These are phyloP conservation scores for Antheraea yamamai DNA, from an alignment of 2,888 invertebrate genomes.

Conservation along the genomic window DNA sequence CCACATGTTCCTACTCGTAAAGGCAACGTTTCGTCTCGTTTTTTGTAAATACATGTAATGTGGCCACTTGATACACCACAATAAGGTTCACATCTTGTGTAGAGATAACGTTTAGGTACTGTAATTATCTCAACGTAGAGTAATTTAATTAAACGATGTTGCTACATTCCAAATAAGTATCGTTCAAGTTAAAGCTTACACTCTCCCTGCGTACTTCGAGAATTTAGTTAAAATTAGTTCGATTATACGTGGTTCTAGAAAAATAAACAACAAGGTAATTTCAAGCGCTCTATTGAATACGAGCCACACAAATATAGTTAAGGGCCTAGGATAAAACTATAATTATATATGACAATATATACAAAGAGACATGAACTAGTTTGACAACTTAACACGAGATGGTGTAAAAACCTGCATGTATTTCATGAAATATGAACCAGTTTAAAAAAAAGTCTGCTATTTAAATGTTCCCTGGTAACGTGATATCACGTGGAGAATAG, in stretches of 20 bases:
- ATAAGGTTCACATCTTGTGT: too few relatives aligned
- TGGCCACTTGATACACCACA: background rate
- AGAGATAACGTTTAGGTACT: background rate
- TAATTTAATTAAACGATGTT: background rate
- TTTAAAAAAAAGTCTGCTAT: background rate
- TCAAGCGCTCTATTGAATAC: background rate
- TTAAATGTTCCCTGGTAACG: background rate
- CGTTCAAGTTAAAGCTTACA: background rate
- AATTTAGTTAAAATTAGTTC: background rate
- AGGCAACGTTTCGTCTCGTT: background rate
- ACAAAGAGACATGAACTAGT: background rate
- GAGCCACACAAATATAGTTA: background rate
- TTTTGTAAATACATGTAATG: background rate
- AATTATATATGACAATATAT: background rate
- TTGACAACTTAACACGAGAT: background rate
- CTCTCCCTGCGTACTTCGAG: background rate
- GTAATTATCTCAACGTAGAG: background rate
- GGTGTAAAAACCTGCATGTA: background rate
- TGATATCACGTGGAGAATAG: slow-evolving; percentile 34
- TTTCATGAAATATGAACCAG: background rate
- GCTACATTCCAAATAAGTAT: background rate
- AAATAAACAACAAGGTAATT: background rate
- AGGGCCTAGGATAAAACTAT: background rate
- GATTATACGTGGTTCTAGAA: background rate
- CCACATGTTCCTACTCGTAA: background rate